phyloP scores from a whole-genome alignment of 2,113 vertebrate species.

The Chamaetylas fuelleborni region DNA sequence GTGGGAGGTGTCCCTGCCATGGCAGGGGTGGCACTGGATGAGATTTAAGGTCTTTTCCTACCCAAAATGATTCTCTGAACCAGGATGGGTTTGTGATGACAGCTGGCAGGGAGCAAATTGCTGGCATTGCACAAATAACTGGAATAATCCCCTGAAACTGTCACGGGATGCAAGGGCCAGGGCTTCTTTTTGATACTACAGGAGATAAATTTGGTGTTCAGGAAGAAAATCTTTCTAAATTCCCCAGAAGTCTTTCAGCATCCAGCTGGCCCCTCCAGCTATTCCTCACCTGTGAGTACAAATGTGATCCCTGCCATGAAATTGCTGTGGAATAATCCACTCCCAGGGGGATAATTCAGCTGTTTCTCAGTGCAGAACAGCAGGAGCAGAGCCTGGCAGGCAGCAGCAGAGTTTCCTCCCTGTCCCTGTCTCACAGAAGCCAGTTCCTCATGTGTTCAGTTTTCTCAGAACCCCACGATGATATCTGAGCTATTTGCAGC shows the following conservation, averaged over 20 bases:
- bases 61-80: neutral
- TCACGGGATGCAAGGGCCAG: too few relatives aligned
- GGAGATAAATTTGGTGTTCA: neutral
- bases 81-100: neutral
- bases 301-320: fast-evolving
- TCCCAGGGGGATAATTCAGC: fast-evolving
- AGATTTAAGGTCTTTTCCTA: fast-evolving
- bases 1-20: neutral
- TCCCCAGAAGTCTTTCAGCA: neutral
- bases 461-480: neutral
- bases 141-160: neutral
- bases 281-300: fast-evolving
- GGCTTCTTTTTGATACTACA: neutral
- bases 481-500: slow-evolving; percentile 5
- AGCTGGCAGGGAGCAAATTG: neutral
- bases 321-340: neutral
- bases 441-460: neutral
- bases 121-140: neutral
- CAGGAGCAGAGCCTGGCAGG: neutral
- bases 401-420: neutral
- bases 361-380: fast-evolving
- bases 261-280: neutral
- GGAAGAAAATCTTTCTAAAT: neutral
- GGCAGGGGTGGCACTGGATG: neutral
- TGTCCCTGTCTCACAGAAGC: neutral